Evolutionary conservation across 2,797 vertebrate genomes (phyloP).

Genomic region (Acipenser oxyrinchus): DNA sequence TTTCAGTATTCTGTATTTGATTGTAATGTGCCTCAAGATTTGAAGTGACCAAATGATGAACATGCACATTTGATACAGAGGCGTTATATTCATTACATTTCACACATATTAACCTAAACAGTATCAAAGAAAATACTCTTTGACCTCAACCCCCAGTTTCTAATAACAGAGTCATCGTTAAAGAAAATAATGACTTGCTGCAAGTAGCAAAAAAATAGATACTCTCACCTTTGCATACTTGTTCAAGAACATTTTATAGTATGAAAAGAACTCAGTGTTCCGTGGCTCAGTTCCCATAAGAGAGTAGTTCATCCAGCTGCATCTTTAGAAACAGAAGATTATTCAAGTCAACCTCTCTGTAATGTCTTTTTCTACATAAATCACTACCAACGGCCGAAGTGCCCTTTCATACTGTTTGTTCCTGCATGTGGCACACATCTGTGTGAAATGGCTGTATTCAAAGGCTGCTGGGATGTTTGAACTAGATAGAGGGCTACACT

Average conservation of each 20-base stretch:
- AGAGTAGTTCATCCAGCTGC: conserved; percentile 2
- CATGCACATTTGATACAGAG: too few species aligned
- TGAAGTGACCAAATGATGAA: too few species aligned
- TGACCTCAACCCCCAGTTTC: too few species aligned
- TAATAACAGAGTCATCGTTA: too few species aligned
- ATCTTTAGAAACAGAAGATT: conserved; percentile 22
- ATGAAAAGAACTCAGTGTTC: conserved; percentile 16
- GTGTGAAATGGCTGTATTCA: conserved; percentile 6
- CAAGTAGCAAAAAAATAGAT: not conserved
- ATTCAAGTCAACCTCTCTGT: conserved; percentile 19
- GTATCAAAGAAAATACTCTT: too few species aligned
- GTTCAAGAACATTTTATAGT: conserved; percentile 18
- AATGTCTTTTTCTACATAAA: conserved; percentile 19
- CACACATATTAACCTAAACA: too few species aligned
- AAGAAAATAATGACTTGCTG: too few species aligned
- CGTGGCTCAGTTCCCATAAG: conserved; percentile 18
- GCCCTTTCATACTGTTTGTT: conserved; percentile 8
- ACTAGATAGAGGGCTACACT: conserved; percentile 1
- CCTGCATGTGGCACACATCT: conserved; percentile 19
- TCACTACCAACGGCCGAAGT: conserved; percentile 7
- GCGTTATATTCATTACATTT: too few species aligned
- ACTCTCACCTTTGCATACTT: not conserved
- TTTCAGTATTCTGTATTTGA: too few species aligned
- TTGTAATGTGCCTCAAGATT: too few species aligned
- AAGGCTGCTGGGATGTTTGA: conserved; percentile 4